Evolutionary conservation across 2,888 invertebrate genomes (phyloP).

Genomic region (Coremacera marginata): DNA sequence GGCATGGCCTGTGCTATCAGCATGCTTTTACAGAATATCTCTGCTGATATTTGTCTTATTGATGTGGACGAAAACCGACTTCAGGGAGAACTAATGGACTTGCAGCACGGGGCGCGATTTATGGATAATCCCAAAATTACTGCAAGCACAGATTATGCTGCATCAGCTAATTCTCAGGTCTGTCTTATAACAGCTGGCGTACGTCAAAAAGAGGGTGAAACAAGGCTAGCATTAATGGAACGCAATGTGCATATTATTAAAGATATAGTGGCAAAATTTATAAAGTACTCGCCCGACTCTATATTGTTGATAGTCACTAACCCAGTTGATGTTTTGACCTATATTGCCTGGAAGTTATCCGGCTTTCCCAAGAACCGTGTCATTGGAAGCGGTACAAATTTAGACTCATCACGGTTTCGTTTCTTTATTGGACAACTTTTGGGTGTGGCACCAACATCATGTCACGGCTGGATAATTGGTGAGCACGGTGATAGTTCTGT

Average conservation of each 20-base stretch:
- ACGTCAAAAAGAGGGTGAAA: constrained; percentile 91
- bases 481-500: constrained; percentile 94
- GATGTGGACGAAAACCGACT: constrained; percentile 87
- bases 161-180: constrained; percentile 83
- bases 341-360: constrained; percentile 94
- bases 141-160: constrained; percentile 82
- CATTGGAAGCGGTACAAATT: constrained; percentile 92
- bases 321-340: constrained; percentile 93
- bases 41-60: constrained; percentile 84
- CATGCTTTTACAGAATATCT: constrained; percentile 85
- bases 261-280: constrained; percentile 80
- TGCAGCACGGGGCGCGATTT: constrained; percentile 90
- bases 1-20: constrained; percentile 94
- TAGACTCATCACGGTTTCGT: constrained; percentile 92
- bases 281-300: constrained; percentile 85
- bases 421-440: constrained; percentile 88
- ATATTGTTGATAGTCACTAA: constrained; percentile 90
- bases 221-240: constrained; percentile 88
- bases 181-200: constrained; percentile 94
- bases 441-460: constrained; percentile 84
- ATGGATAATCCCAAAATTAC: constrained; percentile 83
- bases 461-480: constrained; percentile 94
- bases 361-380: constrained; percentile 89
- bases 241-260: constrained; percentile 91
- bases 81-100: constrained; percentile 90